Evolutionary conservation across 2,797 vertebrate species (phyloP), one percentile per base, ranked within the genome.

Genomic region (Valencia hispanica): DNA sequence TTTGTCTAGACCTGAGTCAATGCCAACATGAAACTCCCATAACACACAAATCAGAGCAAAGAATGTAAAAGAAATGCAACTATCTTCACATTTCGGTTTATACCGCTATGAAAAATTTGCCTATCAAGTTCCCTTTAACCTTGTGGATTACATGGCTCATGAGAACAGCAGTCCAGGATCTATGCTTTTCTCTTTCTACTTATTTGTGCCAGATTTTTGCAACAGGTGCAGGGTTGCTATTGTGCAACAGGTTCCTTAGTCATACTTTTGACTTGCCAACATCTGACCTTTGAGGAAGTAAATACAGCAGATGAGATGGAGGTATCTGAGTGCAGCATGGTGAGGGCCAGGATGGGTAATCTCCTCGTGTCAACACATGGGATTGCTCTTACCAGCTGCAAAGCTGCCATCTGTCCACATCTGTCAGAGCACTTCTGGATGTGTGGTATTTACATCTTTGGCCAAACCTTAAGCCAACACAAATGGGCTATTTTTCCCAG

Each of bases 301-400:
- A 82, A 77, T 70, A 79, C 70, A 85, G 79, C 88, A 90, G 89
- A 89, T 86, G 87, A 88, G 84, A 84, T 79, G 68, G 84, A 89
- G 87, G 90, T 86, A 73, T 86, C 70, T 72, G 82, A 75, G 83
- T 88, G 80, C 86, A 82, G 78, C 39, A 12, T 78, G 79, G 78
- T 81, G 76, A 85, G 43, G 79, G 86, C 80, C 86, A 88, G 84
- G 84, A 83, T 81, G 76, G 84, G 82, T 94, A 93, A 95, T 92
- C 92, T 87, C 83, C 48, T 73, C 50, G 63, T 92, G 93, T 94
- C 89, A 92, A 91, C 89, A 89, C 84, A 75, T 88, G 72, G 91
- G 94, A 96, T 77, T 85, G 74, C 65, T 90, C 78, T 57, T 84
- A 79, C 84, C 96, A 96, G 94, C 95, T 96, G 96, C 94, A 91